Percentiles rank a stretch among this genome's conserved stretches.
Conservation (phyloP, 2,888 invertebrate genomes). For the Nomada flava region DNA sequence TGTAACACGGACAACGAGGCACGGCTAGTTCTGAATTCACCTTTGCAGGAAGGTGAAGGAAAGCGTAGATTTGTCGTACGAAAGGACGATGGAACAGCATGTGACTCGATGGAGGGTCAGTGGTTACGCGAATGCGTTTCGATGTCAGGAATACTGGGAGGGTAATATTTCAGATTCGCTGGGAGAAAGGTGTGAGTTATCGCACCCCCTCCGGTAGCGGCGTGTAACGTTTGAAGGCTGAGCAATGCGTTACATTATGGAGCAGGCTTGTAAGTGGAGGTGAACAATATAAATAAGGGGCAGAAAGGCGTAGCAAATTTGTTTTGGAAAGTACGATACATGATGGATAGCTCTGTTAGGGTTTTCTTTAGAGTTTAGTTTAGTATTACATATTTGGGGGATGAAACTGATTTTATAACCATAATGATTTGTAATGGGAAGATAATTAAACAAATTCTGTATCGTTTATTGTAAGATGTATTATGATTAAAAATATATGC, state of each 20-base stretch:
- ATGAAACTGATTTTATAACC: too few relatives aligned
- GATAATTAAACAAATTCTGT: too few relatives aligned
- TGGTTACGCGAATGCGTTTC: constrained; percentile 32
- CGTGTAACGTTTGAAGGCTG: constrained; percentile 41
- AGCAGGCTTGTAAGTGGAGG: constrained; percentile 5
- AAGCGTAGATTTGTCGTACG: constrained; percentile 44
- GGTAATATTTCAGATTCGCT: constrained; percentile 47
- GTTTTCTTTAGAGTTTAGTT: too few relatives aligned
- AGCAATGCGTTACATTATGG: constrained; percentile 29
- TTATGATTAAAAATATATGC: too few relatives aligned
- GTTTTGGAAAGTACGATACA: too few relatives aligned
- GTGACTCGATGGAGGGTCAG: neutral
- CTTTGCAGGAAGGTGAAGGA: neutral
- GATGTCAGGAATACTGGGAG: constrained; percentile 2
- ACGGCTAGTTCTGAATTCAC: constrained; percentile 17
- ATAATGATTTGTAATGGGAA: too few relatives aligned
- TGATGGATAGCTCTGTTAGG: too few relatives aligned
- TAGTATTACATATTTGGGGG: too few relatives aligned
- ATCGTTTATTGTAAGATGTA: too few relatives aligned
- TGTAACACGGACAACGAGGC: constrained; percentile 27
- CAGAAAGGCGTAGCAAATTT: neutral
- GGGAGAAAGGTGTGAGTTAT: constrained; percentile 52
- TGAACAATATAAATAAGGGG: constrained; percentile 10
- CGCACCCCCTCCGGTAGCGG: constrained; percentile 28
- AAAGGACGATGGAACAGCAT: constrained; percentile 1